Conservation (phyloP, 1,140 invertebrate genomes). For the Wiebesia pumilae region DNA sequence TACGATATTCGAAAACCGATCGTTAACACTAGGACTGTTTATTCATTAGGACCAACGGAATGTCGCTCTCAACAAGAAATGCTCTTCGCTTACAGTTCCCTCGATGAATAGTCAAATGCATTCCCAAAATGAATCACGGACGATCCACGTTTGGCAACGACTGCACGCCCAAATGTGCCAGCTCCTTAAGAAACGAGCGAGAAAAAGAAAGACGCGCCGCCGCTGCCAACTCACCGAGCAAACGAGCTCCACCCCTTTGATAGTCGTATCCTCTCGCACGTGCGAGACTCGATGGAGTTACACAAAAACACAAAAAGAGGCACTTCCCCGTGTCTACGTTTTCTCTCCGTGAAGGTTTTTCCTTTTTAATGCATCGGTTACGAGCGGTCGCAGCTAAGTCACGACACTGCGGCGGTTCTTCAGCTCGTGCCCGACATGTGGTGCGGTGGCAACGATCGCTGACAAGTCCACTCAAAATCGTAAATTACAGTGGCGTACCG, state of each 20-base stretch:
- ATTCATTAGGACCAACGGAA: neutral
- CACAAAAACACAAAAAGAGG: neutral
- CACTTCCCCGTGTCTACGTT: neutral
- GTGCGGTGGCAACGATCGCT: conserved; percentile 15
- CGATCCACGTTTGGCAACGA: neutral
- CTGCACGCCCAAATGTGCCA: conserved; percentile 12
- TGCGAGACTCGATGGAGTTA: neutral
- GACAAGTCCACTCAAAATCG: conserved; percentile 23
- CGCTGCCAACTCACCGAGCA: neutral
- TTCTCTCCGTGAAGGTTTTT: conserved; percentile 4
- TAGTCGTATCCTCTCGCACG: neutral
- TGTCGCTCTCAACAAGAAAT: neutral
- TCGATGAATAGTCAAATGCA: conserved; percentile 9
- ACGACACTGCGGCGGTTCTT: too few relatives aligned
- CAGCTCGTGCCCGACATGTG: conserved; percentile 15
- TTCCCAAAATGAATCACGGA: neutral
- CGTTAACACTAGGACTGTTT: neutral
- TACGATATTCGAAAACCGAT: neutral
- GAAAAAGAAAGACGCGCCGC: conserved; percentile 17
- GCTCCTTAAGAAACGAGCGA: conserved; percentile 15
- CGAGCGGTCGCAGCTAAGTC: neutral
- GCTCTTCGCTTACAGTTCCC: neutral
- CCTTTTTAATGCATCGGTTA: neutral
- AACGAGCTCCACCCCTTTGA: conserved; percentile 37
- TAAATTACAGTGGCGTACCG: neutral